phyloP scores from a whole-genome alignment of 2,113 vertebrate species.

The Fulica atra region DNA sequence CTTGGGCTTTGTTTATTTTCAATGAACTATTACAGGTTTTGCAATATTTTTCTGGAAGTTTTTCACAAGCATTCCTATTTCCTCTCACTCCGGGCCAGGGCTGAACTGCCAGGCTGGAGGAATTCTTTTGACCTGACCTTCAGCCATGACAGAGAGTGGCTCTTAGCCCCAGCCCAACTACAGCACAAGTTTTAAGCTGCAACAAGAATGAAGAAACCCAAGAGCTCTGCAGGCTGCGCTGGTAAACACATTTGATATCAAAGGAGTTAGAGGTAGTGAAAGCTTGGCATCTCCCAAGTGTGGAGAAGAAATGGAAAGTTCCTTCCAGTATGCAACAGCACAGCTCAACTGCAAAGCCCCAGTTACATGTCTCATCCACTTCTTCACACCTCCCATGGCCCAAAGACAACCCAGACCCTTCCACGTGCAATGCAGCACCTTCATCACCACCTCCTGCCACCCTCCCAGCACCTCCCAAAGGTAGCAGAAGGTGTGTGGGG shows the following conservation, averaged over 20 bases:
- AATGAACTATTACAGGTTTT: conserved; percentile 23
- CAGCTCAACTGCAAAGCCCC: neutral
- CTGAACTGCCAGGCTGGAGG: neutral
- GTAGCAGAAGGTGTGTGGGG: rapidly evolving
- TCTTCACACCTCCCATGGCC: neutral
- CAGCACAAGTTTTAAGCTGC: neutral
- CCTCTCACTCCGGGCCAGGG: neutral
- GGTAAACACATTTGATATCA: neutral
- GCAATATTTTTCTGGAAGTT: conserved; percentile 24
- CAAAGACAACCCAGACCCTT: neutral
- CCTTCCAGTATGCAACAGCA: neutral
- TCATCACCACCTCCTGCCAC: neutral
- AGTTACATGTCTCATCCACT: rapidly evolving
- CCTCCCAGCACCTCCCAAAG: neutral
- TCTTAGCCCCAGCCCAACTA: neutral
- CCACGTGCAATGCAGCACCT: neutral
- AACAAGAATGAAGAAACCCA: neutral
- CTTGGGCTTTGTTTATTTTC: conserved; percentile 44
- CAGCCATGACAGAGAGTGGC: neutral
- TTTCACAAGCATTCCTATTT: conserved; percentile 41
- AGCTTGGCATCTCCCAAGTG: neutral
- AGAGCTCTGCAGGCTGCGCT: neutral
- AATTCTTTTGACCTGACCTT: conserved; percentile 2
- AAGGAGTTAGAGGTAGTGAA: neutral
- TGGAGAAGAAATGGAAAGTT: neutral